phyloP scores from a whole-genome alignment of 2,113 vertebrate species.

The Mormyrus lacerda region DNA sequence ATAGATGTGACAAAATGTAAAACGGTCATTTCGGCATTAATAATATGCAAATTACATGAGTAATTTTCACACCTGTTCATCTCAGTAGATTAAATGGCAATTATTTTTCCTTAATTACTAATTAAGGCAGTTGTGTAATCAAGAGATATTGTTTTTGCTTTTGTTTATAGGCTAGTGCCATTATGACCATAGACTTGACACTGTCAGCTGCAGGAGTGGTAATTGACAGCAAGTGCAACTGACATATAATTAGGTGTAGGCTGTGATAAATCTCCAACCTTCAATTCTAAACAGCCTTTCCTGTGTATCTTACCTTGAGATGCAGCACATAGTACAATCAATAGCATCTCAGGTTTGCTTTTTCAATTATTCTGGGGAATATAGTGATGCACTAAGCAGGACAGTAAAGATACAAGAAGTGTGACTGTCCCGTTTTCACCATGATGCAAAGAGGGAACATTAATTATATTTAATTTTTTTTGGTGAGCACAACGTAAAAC shows the following conservation, averaged over 20 bases:
- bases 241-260: conserved; percentile 26
- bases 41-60: conserved; percentile 16
- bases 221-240: conserved; percentile 13
- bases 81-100: conserved; percentile 15
- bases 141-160: conserved; percentile 28
- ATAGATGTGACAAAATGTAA: neutral
- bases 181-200: conserved; percentile 83
- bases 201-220: conserved; percentile 82
- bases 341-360: neutral
- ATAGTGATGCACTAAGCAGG: neutral
- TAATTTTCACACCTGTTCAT: conserved; percentile 15
- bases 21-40: conserved; percentile 13
- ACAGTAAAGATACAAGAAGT: neutral
- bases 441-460: neutral
- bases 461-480: neutral
- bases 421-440: neutral
- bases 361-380: neutral
- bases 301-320: neutral
- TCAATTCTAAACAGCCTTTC: neutral
- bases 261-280: neutral
- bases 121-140: conserved; percentile 18
- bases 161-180: conserved; percentile 67
- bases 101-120: conserved; percentile 26
- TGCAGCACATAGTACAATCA: neutral
- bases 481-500: neutral